Percentiles rank a stretch among this genome's conserved stretches.
Conservation (phyloP, 1,140 invertebrate genomes). For the Pantala flavescens region DNA sequence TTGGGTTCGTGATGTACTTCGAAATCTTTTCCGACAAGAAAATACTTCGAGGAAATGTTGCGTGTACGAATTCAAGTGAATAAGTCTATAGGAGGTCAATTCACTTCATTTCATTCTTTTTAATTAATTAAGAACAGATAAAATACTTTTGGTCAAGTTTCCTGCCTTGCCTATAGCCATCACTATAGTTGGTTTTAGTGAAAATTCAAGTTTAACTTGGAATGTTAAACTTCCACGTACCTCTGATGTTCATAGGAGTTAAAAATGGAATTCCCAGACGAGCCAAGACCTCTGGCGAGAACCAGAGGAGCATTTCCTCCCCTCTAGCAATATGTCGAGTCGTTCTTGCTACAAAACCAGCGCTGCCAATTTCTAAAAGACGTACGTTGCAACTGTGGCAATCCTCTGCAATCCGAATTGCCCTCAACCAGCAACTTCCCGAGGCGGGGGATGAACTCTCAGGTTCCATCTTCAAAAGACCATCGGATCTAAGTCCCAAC, state of each 20-base stretch:
- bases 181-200: too few species aligned
- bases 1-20: constrained; percentile 43
- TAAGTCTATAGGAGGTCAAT: too few species aligned
- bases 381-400: constrained; percentile 55
- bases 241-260: constrained; percentile 66
- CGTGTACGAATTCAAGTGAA: too few species aligned
- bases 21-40: too few species aligned
- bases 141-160: too few species aligned
- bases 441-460: constrained; percentile 9
- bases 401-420: constrained; percentile 49
- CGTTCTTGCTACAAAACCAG: constrained; percentile 34
- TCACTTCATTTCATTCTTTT: too few species aligned
- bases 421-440: constrained; percentile 37
- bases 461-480: not conserved
- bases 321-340: constrained; percentile 41
- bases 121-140: too few species aligned
- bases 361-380: constrained; percentile 22
- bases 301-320: constrained; percentile 67
- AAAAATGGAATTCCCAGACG: constrained; percentile 67
- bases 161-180: too few species aligned
- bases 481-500: too few species aligned
- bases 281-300: constrained; percentile 59
- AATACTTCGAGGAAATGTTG: too few species aligned
- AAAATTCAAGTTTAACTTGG: too few species aligned
- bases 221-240: too few species aligned